Conservation (phyloP, 2,113 vertebrate genomes). For the Hyperopisus bebe region DNA sequence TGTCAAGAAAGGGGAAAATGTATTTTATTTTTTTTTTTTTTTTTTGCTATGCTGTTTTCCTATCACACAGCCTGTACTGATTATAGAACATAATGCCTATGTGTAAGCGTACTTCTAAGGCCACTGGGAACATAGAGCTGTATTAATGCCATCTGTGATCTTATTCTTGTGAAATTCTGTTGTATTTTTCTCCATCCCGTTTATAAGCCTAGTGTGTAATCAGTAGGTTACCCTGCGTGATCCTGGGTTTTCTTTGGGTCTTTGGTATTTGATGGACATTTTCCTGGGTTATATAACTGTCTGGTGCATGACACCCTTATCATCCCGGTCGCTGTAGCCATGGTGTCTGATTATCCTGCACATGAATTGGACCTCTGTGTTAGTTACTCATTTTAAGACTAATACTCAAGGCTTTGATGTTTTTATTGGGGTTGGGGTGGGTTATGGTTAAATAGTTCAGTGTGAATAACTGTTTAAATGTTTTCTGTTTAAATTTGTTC, state of each 20-base stretch:
- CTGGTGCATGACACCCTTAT: not conserved
- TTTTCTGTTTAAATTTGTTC: constrained; percentile 46
- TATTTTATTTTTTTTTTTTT: not conserved
- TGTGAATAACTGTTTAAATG: constrained; percentile 31
- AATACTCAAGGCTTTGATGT: constrained; percentile 15
- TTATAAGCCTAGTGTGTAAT: constrained; percentile 41
- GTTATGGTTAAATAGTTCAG: constrained; percentile 40
- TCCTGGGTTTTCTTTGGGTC: not conserved
- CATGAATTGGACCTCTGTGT: constrained; percentile 54
- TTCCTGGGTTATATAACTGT: constrained; percentile 41
- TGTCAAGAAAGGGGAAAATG: constrained; percentile 24
- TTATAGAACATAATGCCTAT: constrained; percentile 41
- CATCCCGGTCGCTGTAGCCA: constrained; percentile 17
- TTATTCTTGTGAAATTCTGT: constrained; percentile 37
- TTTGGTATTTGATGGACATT: constrained; percentile 6
- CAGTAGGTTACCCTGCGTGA: constrained; percentile 15
- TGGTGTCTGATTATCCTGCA: constrained; percentile 53
- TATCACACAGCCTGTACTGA: constrained; percentile 15
- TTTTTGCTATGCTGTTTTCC: constrained; percentile 29
- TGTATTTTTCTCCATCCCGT: constrained; percentile 24
- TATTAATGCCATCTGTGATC: constrained; percentile 28
- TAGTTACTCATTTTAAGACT: constrained; percentile 41
- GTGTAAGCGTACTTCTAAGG: constrained; percentile 20
- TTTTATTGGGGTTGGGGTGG: constrained; percentile 10
- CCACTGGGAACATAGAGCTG: constrained; percentile 21